Evolutionary conservation across 64 coral and sea anemone genomes (phyloP), one percentile per base, ranked within the genome.

Genomic region (Stichodactyla helianthus): DNA sequence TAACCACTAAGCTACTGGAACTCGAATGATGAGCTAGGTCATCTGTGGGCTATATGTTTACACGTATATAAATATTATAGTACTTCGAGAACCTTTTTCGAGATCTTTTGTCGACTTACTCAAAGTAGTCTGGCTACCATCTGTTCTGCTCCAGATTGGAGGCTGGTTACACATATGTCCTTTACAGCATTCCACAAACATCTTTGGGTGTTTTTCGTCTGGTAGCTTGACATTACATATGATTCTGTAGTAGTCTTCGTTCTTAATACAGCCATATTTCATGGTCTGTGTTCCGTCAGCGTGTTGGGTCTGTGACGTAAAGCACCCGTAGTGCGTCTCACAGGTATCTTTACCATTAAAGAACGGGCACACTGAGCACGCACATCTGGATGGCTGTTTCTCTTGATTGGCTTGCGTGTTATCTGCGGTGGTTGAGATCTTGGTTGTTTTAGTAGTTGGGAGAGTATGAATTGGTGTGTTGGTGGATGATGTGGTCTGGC

Each of bases 121-220:
- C n/a, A n/a, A n/a, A n/a, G n/a, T n/a, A n/a, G n/a, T n/a, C n/a
- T n/a, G n/a, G n/a, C n/a, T n/a, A n/a, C n/a, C n/a, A n/a, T n/a
- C n/a, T n/a, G n/a, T n/a, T 13, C 77, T 51, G 51, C 77, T 50
- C 52, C 77, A 16, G 5, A 80, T 14, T 53, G 16, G 44, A 52
- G 28, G 77, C 14, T 80, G 77, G 16, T 80, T 84, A 44, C 82
- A 84, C 82, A 84, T 84, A 7, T 84, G 54, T 59, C 82, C 82
- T 23, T 63, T 57, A 23, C 82, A 84, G 54, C 82, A 84, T 23
- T 57, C 59, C 17, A 84, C 14, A 28, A 63, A 4, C 19, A 57
- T 84, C 26, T 63, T 84, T 1, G 82, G 82, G 12, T 63, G 82
- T 18, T 31, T 31, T 15, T 84, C 26, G 16, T 57, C 82, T n/a